These are phyloP conservation scores for Epinephelus awoara DNA, from an alignment of 2,797 vertebrate genomes.

Conservation along the genomic window DNA sequence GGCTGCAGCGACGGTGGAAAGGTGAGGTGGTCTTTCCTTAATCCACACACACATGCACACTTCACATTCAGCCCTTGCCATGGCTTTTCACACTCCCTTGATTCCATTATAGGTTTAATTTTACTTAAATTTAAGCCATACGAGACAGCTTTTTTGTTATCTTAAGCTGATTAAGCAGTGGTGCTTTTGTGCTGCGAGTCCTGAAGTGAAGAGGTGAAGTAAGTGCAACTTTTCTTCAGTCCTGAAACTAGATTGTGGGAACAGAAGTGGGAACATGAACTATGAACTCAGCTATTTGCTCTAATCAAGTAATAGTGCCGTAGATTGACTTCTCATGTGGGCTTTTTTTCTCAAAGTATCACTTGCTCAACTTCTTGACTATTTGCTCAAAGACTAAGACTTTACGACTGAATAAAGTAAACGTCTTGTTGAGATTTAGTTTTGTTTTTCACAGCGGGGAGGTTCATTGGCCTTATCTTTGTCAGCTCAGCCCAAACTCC, in stretches of 20 bases:
- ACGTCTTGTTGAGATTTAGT: constrained; percentile 45
- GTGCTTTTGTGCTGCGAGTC: constrained; percentile 7
- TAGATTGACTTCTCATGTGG: constrained; percentile 16
- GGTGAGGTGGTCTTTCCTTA: constrained; percentile 82
- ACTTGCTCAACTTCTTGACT: constrained; percentile 30
- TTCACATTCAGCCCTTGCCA: constrained; percentile 8
- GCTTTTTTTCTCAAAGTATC: constrained; percentile 7
- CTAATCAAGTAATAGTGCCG: neutral
- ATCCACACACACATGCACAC: constrained; percentile 14
- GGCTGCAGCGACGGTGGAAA: constrained; percentile 89
- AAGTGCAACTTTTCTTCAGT: constrained; percentile 4
- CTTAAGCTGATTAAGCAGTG: constrained; percentile 36
- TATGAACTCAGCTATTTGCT: constrained; percentile 18
- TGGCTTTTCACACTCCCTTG: constrained; percentile 44
- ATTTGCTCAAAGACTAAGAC: constrained; percentile 38
- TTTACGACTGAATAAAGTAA: constrained; percentile 54
- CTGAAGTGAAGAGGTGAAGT: constrained; percentile 4
- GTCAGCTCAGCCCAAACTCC: constrained; percentile 53
- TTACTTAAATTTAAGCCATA: constrained; percentile 12
- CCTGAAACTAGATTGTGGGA: constrained; percentile 6
- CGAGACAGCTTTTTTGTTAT: constrained; percentile 5
- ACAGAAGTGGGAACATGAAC: constrained; percentile 10
- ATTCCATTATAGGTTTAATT: constrained; percentile 43
- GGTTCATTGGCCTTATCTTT: constrained; percentile 69
- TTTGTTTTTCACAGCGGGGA: constrained; percentile 41